Percentiles rank a stretch among this genome's conserved stretches.
Evolutionary conservation across 2,797 vertebrate genomes (phyloP).

Genomic region (Channallabes apus): DNA sequence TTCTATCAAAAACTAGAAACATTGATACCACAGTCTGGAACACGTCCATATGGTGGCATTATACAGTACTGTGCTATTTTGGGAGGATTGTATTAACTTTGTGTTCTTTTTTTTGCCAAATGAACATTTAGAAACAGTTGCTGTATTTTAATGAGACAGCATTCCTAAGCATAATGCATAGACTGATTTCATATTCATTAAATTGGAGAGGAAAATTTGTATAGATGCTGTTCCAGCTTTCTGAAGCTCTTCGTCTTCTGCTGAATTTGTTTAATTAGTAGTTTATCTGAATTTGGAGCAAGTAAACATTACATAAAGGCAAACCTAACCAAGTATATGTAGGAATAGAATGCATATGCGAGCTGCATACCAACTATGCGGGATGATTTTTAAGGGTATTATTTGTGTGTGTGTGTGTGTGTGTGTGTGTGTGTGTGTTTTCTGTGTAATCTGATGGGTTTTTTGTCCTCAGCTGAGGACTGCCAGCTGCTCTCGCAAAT

Average conservation of each 20-base stretch:
- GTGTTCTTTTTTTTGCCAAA: not conserved
- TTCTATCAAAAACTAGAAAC: not conserved
- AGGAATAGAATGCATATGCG: not conserved
- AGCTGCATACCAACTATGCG: constrained; percentile 13
- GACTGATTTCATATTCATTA: not conserved
- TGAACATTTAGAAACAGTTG: not conserved
- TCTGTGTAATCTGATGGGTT: constrained; percentile 55
- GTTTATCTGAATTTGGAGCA: not conserved
- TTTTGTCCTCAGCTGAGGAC: constrained; percentile 84
- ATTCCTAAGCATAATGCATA: not conserved
- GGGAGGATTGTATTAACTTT: not conserved
- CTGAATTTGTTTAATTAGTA: not conserved
- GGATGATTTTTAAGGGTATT: constrained; percentile 30
- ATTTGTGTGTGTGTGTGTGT: constrained; percentile 1
- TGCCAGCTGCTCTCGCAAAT: constrained; percentile 94
- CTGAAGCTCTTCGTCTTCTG: not conserved
- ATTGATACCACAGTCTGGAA: not conserved
- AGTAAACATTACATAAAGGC: not conserved
- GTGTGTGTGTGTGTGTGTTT: constrained; percentile 33
- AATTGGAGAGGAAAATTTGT: not conserved
- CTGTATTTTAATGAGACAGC: constrained; percentile 1
- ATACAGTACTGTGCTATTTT: not conserved
- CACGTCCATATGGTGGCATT: not conserved
- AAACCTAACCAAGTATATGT: constrained; percentile 1
- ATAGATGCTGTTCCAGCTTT: not conserved